phyloP scores from a whole-genome alignment of 35 echinoderm and acorn worm species.

The Heliocidaris erythrogramma region DNA sequence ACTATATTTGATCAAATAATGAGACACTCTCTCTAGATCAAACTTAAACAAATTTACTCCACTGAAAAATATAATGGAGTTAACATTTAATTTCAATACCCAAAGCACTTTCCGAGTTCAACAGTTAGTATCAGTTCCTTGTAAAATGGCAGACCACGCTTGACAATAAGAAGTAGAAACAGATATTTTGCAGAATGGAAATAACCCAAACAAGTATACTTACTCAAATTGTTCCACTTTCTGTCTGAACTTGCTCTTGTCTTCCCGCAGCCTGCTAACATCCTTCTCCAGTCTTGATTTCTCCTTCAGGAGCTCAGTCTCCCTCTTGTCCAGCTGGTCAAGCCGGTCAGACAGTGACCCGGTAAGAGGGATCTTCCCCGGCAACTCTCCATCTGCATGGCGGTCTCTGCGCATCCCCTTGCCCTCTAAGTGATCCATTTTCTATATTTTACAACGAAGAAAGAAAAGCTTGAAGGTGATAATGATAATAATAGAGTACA shows the following conservation, averaged over 20 bases:
- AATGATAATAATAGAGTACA: too few species aligned
- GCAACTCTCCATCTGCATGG: conserved; percentile 40
- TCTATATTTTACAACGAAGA: conserved; percentile 24
- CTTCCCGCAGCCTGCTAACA: conserved; percentile 75
- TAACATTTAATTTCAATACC: too few species aligned
- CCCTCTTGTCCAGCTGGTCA: conserved; percentile 86
- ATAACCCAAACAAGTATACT: neutral
- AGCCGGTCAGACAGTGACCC: conserved; percentile 75
- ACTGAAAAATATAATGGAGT: too few species aligned
- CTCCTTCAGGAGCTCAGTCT: conserved; percentile 74
- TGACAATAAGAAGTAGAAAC: too few species aligned
- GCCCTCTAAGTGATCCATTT: conserved; percentile 77
- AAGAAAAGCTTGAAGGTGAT: neutral
- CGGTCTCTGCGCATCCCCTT: conserved; percentile 45
- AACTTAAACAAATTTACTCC: too few species aligned
- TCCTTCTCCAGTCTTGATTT: conserved; percentile 72
- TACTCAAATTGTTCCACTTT: conserved; percentile 92
- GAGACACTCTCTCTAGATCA: too few species aligned
- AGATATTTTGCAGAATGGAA: too few species aligned
- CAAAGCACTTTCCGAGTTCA: too few species aligned
- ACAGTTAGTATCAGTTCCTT: too few species aligned
- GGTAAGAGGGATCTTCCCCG: conserved; percentile 71
- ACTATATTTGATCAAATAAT: too few species aligned
- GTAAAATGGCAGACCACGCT: too few species aligned
- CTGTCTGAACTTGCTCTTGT: conserved; percentile 90